Percentiles rank a stretch among this genome's conserved stretches.
Conservation (phyloP, 2,113 vertebrate species). For the Bungarus multicinctus region DNA sequence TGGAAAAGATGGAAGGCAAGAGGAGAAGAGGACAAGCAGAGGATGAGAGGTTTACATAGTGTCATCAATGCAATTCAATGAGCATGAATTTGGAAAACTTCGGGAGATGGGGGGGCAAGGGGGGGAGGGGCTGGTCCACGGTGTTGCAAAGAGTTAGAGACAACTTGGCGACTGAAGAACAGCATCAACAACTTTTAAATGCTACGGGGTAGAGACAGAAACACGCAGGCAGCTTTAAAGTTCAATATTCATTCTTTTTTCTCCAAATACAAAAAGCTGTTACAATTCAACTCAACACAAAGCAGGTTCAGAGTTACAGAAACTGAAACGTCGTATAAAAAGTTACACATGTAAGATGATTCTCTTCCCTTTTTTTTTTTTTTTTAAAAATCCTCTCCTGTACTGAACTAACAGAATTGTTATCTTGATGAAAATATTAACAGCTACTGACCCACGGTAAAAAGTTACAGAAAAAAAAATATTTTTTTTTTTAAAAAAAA, state of each 20-base stretch:
- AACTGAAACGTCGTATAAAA: slow-evolving; percentile 63
- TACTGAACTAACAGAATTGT: slow-evolving; percentile 57
- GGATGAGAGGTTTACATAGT: no score
- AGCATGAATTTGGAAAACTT: neutral
- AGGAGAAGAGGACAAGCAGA: no score
- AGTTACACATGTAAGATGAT: slow-evolving; percentile 61
- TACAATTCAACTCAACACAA: slow-evolving; percentile 70
- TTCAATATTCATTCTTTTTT: slow-evolving; percentile 71
- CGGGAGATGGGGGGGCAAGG: no score
- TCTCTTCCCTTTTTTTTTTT: slow-evolving; percentile 10
- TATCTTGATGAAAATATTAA: slow-evolving; percentile 61
- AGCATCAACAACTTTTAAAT: neutral
- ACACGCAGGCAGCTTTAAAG: slow-evolving; percentile 61
- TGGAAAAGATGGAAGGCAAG: no score
- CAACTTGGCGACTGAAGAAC: neutral
- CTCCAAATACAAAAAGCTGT: slow-evolving; percentile 77
- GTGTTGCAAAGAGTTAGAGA: neutral
- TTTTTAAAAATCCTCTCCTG: slow-evolving; percentile 49
- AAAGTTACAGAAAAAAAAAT: slow-evolving; percentile 67
- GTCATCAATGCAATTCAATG: neutral
- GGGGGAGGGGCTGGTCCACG: no score
- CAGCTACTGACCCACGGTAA: slow-evolving; percentile 62
- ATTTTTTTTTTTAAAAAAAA: slow-evolving; percentile 47
- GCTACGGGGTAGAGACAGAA: neutral
- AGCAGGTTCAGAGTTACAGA: slow-evolving; percentile 68